Evolutionary conservation across 2,797 vertebrate genomes (phyloP), one percentile per base, ranked within the genome.

Genomic region (Mus spretus): DNA sequence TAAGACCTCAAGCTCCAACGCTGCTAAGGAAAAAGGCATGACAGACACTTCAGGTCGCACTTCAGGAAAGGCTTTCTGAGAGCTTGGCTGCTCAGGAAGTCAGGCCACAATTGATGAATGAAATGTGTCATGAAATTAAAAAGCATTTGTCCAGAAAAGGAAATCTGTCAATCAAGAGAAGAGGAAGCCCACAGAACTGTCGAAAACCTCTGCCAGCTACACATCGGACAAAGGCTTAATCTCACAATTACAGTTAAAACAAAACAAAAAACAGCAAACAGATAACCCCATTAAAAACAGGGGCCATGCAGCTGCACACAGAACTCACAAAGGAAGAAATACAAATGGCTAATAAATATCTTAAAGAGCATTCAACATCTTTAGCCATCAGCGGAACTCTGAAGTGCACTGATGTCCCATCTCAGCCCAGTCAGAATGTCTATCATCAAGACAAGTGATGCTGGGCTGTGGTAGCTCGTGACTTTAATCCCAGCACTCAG

Each of bases 161-260:
- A 85, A 85, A 85, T 67, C 44, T 85, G 83, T 85, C 63, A 67
- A 24, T 85, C 83, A 85, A 4, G 44, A 85, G 44, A 85, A 47
- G 59, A 65, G 44, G 61, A 85, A 85, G 82, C 19, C 61, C 17
- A 50, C 28, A 85, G 31, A 85, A 67, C 15, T 63, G 83, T 19
- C 0, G 0, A 50, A 85, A 85, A n/a, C 83, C 44, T 67, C 28
- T 67, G 44, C 61, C 61, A 85, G 83, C 19, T 67, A 85, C 40
- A 85, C 40, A 65, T 47, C 40, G 7, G 26, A 84, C 40, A 84
- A 34, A 63, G 59, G 59, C 61, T 84, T 84, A 67, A 85, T 85
- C 34, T 47, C 47, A 65, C 44, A 28, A 47, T 67, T 34, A 67
- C 34, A 50, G 11, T 34, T 65, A 65, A 47, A 84, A 63, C 17